phyloP scores from a whole-genome alignment of 1,140 invertebrate genomes.

The Lycorma delicatula region DNA sequence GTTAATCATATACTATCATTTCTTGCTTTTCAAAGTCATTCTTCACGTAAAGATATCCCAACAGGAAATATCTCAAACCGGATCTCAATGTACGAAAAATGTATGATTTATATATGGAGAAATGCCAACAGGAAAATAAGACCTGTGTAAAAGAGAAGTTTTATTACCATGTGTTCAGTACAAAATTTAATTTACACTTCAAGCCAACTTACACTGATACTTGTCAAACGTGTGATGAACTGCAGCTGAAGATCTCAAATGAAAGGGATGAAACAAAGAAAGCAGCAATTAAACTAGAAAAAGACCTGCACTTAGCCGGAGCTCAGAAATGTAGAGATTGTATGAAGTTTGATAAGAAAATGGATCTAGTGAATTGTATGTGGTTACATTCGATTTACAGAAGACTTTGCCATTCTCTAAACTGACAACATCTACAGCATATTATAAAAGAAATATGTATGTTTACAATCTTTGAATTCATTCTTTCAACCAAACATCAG shows the following conservation, averaged over 20 bases:
- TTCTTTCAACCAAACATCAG: conserved; percentile 18
- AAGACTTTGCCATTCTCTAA: conserved; percentile 26
- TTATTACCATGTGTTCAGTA: conserved; percentile 39
- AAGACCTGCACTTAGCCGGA: conserved; percentile 23
- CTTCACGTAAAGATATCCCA: conserved; percentile 38
- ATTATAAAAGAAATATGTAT: conserved; percentile 30
- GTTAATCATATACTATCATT: conserved; percentile 12
- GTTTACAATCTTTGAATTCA: conserved; percentile 26
- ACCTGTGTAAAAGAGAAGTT: conserved; percentile 40
- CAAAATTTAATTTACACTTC: conserved; percentile 43
- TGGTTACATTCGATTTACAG: conserved; percentile 27
- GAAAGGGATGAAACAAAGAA: conserved; percentile 15
- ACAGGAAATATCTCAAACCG: conserved; percentile 39
- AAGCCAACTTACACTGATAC: conserved; percentile 36
- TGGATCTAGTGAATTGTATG: conserved; percentile 18
- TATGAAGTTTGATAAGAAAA: conserved; percentile 20
- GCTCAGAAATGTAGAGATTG: conserved; percentile 19
- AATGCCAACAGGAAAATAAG: conserved; percentile 36
- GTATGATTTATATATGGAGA: conserved; percentile 39
- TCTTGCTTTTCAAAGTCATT: conserved; percentile 19
- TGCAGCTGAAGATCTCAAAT: conserved; percentile 15
- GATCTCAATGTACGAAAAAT: conserved; percentile 42
- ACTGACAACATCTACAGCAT: conserved; percentile 25
- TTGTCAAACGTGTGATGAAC: conserved; percentile 24
- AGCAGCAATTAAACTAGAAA: conserved; percentile 18